These are phyloP conservation scores for Archocentrus centrarchus DNA, from an alignment of 2,113 vertebrate genomes.

Conservation along the genomic window DNA sequence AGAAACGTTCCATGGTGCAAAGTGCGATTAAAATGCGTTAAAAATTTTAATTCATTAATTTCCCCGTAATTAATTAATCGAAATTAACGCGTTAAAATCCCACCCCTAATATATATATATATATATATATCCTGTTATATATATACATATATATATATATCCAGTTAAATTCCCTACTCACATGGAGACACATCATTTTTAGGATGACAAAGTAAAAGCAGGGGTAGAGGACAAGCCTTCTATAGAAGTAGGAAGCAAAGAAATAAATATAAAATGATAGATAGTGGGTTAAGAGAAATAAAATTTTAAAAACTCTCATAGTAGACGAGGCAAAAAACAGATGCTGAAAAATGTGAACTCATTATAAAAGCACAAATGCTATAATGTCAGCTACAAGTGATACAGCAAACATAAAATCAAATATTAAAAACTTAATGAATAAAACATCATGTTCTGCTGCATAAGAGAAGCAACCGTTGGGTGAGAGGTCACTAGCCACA, in stretches of 20 bases:
- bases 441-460: background rate
- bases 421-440: background rate
- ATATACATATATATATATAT: background rate
- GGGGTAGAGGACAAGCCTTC: background rate
- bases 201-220: constrained; percentile 7
- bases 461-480: background rate
- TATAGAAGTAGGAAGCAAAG: background rate
- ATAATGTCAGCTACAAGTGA: background rate
- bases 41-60: no score
- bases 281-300: background rate
- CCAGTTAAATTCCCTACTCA: background rate
- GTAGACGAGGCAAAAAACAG: background rate
- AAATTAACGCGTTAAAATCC: no score
- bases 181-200: background rate
- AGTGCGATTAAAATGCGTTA: no score
- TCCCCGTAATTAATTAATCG: no score
- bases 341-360: background rate
- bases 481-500: constrained; percentile 4
- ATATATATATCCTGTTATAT: no score
- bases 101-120: no score
- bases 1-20: no score
- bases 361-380: background rate
- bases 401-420: background rate
- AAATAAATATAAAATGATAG: background rate
- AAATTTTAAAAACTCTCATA: background rate